These are phyloP conservation scores for Cheiracanthium punctorium DNA, from an alignment of 2,888 invertebrate genomes.

Conservation along the genomic window DNA sequence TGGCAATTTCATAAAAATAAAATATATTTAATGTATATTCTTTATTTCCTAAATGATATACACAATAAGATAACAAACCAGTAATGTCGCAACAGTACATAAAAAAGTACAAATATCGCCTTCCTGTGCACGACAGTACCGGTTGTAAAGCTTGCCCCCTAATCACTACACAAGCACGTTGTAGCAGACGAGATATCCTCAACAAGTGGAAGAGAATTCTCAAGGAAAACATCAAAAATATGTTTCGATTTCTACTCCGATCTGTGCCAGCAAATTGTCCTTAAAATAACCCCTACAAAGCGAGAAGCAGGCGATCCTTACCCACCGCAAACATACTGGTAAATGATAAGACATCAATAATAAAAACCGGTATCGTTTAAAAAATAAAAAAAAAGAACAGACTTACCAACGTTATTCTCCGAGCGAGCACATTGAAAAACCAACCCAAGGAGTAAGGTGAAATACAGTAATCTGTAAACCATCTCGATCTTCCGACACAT, in stretches of 20 bases:
- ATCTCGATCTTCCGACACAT: conserved; percentile 33
- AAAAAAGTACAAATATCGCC: no score
- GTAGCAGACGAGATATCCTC: background rate
- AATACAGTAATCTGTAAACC: conserved; percentile 32
- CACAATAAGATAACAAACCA: no score
- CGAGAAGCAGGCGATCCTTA: no score
- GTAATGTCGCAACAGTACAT: no score
- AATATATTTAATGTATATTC: no score
- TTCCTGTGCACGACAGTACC: no score
- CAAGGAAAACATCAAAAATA: background rate
- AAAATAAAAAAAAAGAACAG: no score
- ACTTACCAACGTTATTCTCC: conserved; percentile 56
- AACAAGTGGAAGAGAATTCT: background rate
- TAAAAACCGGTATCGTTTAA: conserved; percentile 36
- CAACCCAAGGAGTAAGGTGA: conserved; percentile 28
- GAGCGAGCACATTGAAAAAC: conserved; percentile 13
- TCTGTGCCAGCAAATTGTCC: no score
- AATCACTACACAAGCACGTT: background rate
- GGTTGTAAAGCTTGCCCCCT: background rate
- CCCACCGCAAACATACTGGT: background rate
- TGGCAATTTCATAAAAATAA: no score
- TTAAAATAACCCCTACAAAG: no score
- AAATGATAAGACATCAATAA: background rate
- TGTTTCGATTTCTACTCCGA: background rate
- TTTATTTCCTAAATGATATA: no score